A percentile compares a stretch with the other conserved stretches of the same genome.
Evolutionary conservation across 1,140 invertebrate species (phyloP).

Genomic region (Papilio polyxenes): DNA sequence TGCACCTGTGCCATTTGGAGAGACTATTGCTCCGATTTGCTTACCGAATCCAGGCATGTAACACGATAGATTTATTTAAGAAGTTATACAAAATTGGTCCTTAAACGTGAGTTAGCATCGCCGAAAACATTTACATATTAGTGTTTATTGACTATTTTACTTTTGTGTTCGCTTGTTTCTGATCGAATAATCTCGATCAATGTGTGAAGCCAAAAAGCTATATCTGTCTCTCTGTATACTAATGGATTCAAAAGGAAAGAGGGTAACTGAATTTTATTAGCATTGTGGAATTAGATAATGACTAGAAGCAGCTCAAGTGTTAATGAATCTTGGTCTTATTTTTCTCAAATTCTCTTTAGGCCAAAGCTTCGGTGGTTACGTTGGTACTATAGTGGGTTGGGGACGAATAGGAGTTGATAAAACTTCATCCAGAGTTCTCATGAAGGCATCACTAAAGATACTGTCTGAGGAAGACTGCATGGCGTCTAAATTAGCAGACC

Average conservation of each 20-base stretch:
- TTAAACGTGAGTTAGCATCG: too few species aligned
- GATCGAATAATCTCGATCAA: too few species aligned
- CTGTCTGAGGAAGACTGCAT: conserved; percentile 67
- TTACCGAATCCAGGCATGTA: conserved; percentile 77
- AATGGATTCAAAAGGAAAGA: too few species aligned
- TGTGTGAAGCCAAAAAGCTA: too few species aligned
- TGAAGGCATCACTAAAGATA: conserved; percentile 79
- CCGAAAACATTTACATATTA: too few species aligned
- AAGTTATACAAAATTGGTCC: too few species aligned
- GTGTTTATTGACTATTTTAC: too few species aligned
- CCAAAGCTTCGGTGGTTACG: conserved; percentile 75
- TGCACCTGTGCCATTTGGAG: conserved; percentile 67
- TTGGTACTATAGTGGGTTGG: conserved; percentile 84
- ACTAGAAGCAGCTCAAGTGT: background rate
- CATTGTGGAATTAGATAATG: too few species aligned
- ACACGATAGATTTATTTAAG: background rate
- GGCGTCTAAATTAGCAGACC: conserved; percentile 68
- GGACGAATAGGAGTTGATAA: conserved; percentile 79
- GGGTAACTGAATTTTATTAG: too few species aligned
- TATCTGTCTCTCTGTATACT: too few species aligned
- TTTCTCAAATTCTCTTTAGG: conserved; percentile 47
- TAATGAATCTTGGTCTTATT: background rate
- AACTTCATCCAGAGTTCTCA: conserved; percentile 77
- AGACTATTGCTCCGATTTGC: conserved; percentile 80
- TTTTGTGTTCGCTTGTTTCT: too few species aligned